phyloP scores from a whole-genome alignment of 1,140 invertebrate species.

The Drosophila pandora region DNA sequence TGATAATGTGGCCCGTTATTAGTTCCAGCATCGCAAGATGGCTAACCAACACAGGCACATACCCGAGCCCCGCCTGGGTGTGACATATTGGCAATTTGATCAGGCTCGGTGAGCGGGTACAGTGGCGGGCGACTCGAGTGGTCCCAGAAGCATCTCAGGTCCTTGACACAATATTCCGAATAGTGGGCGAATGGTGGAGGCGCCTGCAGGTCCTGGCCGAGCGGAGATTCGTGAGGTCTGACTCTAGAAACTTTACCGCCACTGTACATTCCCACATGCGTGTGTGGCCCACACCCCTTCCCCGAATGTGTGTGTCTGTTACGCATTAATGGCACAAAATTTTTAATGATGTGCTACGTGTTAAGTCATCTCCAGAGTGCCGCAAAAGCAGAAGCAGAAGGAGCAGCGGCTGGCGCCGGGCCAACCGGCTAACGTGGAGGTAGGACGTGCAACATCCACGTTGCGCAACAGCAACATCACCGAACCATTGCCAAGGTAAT shows the following conservation, averaged over 20 bases:
- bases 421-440: constrained; percentile 29
- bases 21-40: constrained; percentile 45
- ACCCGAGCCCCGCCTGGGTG: constrained; percentile 32
- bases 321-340: constrained; percentile 80
- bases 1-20: constrained; percentile 69
- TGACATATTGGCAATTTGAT: constrained; percentile 82
- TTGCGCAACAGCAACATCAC: constrained; percentile 39
- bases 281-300: not conserved
- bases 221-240: not conserved
- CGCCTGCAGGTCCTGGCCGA: no score
- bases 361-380: constrained; percentile 81
- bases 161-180: no score
- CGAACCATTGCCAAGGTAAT: constrained; percentile 71
- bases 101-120: constrained; percentile 38
- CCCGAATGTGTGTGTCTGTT: constrained; percentile 45
- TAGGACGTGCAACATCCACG: constrained; percentile 56
- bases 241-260: not conserved
- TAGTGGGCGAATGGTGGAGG: no score
- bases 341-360: constrained; percentile 82
- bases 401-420: not conserved
- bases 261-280: not conserved
- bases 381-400: constrained; percentile 46
- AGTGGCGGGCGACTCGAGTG: not conserved
- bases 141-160: no score
- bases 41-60: constrained; percentile 1